Base-by-base conservation (phyloP, 2,113 vertebrate genomes). In the Lates calcarifer region DNA sequence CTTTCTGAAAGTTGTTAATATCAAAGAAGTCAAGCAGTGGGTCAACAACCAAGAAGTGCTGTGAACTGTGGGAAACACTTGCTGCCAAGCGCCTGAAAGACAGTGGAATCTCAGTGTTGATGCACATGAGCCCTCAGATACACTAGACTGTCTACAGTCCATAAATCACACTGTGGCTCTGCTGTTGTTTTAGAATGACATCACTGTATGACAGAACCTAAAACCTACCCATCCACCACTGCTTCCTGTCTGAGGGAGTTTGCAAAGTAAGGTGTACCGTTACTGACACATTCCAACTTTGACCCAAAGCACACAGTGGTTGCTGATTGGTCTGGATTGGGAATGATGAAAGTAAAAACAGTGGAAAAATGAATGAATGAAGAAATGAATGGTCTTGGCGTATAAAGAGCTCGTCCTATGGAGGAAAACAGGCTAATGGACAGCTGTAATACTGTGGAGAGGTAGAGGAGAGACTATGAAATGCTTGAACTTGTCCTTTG, bases 341-440 rank as follows among this genome's bases (percentile, higher is more conserved):
- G 45, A 63, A 55, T 3, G 65, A 57, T 62, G 69, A 66, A 74
- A 86, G 51, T 58, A 39, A 82, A 55, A 86, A 63, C 29, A 79
- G 62, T 75, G 74, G 83, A 78, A 88, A 78, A 87, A 71, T 78
- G 53, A 87, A 86, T 87, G 81, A 88, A 81, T 43, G 71, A 85
- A 81, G 26, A 71, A 71, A 37, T 77, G 41, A 77, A 85, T 63
- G 68, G 51, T 45, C 1, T 0, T 49, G 26, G 84, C 15, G 74
- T 73, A 49, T 28, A 28, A 79, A 63, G 66, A 77, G 9, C 1
- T 28, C 51, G 41, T 81, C 74, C 63, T 67, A 57, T 60, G 66
- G 75, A 62, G 81, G 31, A 69, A 82, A 82, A 53, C 41, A 33
- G 62, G 45, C 70, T 72, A 67, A 82, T 63, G 53, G 67, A 85